Evolutionary conservation across 2,797 vertebrate genomes (phyloP).

Genomic region (Eremophila alpestris): DNA sequence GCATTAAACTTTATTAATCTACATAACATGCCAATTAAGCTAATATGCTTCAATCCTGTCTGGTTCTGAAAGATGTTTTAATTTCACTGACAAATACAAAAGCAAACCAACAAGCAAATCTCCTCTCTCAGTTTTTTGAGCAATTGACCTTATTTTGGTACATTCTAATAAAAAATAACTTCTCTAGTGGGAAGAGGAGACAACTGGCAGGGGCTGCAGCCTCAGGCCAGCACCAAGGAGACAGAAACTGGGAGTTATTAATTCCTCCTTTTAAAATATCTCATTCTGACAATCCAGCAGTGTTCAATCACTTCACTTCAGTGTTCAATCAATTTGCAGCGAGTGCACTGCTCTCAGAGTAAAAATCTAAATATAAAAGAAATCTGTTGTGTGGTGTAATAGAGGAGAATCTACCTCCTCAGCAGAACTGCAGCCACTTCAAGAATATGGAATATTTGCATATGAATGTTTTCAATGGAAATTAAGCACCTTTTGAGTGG

Average conservation of each 20-base stretch:
- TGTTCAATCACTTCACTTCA: background rate
- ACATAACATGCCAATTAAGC: constrained; percentile 48
- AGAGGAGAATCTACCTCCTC: constrained; percentile 26
- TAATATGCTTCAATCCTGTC: constrained; percentile 7
- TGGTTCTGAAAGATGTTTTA: constrained; percentile 22
- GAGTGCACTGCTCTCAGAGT: background rate
- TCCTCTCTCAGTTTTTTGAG: background rate
- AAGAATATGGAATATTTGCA: constrained; percentile 15
- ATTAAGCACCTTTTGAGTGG: constrained; percentile 40
- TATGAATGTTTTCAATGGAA: constrained; percentile 33
- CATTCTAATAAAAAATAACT: background rate
- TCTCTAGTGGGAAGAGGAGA: background rate
- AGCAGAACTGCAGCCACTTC: constrained; percentile 19
- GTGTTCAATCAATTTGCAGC: background rate
- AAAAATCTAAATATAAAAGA: constrained; percentile 37
- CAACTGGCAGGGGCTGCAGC: background rate
- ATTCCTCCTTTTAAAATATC: background rate
- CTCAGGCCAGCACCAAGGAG: background rate
- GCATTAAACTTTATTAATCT: constrained; percentile 40
- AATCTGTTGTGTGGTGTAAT: background rate
- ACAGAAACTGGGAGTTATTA: background rate
- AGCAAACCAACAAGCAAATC: background rate
- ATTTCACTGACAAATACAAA: background rate
- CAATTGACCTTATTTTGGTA: background rate
- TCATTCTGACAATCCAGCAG: background rate